Conservation (phyloP, 2,113 vertebrate genomes). For the Microcebus murinus region DNA sequence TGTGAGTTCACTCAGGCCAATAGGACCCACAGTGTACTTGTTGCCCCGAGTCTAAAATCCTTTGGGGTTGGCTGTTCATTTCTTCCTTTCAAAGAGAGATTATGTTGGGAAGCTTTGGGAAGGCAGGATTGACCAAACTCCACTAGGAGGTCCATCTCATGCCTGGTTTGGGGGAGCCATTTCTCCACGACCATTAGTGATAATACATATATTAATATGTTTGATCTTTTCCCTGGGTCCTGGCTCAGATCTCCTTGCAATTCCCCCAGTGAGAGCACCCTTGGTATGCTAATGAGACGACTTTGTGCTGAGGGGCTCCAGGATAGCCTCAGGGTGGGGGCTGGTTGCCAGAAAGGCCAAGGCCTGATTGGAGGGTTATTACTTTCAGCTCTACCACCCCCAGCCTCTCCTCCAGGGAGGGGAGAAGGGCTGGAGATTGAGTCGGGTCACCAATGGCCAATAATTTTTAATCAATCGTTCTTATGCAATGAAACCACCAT, state of each 20-base stretch:
- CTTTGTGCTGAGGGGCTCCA: background rate
- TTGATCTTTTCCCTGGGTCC: background rate
- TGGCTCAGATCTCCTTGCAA: background rate
- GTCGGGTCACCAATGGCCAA: background rate
- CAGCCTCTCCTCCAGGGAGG: background rate
- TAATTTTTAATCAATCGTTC: background rate
- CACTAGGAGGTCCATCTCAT: background rate
- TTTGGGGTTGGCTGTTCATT: background rate
- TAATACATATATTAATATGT: background rate
- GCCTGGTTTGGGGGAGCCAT: background rate
- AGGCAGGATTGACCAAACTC: background rate
- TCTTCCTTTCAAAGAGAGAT: background rate
- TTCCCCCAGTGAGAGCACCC: background rate
- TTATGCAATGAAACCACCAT: background rate
- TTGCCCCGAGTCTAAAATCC: background rate
- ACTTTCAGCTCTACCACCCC: background rate
- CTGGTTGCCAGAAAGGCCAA: background rate
- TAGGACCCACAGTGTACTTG: background rate
- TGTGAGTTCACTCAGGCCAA: background rate
- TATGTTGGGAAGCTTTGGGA: background rate
- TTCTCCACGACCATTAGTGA: background rate
- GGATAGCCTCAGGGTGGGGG: background rate
- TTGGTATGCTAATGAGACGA: background rate
- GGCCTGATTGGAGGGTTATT: background rate
- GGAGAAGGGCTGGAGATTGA: background rate